Conservation (phyloP, 2,888 invertebrate species). For the Diaphora mendica region DNA sequence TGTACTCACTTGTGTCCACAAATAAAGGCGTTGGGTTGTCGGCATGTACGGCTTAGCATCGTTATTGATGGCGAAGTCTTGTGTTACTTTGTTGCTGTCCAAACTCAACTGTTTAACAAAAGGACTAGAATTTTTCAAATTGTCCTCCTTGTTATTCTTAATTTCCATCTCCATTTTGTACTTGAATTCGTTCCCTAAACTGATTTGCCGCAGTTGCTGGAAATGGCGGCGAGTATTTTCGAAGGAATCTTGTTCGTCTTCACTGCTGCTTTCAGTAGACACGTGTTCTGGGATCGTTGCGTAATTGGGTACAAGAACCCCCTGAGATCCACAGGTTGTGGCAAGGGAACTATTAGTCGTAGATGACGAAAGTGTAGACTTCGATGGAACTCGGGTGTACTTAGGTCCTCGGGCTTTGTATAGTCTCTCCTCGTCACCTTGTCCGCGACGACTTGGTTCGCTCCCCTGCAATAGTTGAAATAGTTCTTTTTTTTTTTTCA, state of each 20-base stretch:
- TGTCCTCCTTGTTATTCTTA: conserved; percentile 87
- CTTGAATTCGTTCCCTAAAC: conserved; percentile 88
- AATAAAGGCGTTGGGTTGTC: conserved; percentile 84
- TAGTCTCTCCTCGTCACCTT: conserved; percentile 80
- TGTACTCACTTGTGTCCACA: conserved; percentile 78
- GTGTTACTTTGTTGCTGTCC: conserved; percentile 86
- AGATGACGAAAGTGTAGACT: conserved; percentile 85
- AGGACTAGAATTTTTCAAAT: conserved; percentile 87
- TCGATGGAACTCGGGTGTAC: conserved; percentile 82
- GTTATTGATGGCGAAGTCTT: conserved; percentile 76
- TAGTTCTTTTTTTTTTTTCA: conserved; percentile 27
- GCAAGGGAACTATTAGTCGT: conserved; percentile 88
- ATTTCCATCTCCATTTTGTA: conserved; percentile 89
- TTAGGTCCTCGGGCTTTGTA: conserved; percentile 77
- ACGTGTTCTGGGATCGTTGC: conserved; percentile 77
- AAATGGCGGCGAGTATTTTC: conserved; percentile 87
- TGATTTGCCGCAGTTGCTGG: conserved; percentile 88
- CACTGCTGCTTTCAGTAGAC: conserved; percentile 81
- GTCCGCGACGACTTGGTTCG: conserved; percentile 77
- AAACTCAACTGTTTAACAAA: conserved; percentile 87
- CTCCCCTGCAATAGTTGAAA: conserved; percentile 71
- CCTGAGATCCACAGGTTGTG: conserved; percentile 82
- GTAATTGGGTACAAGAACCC: conserved; percentile 79
- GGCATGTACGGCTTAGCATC: conserved; percentile 79
- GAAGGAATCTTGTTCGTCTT: conserved; percentile 85